Percentiles rank a stretch among this genome's conserved stretches.
Conservation (phyloP, 2,113 vertebrate species). For the Herpailurus yagouaroundi region DNA sequence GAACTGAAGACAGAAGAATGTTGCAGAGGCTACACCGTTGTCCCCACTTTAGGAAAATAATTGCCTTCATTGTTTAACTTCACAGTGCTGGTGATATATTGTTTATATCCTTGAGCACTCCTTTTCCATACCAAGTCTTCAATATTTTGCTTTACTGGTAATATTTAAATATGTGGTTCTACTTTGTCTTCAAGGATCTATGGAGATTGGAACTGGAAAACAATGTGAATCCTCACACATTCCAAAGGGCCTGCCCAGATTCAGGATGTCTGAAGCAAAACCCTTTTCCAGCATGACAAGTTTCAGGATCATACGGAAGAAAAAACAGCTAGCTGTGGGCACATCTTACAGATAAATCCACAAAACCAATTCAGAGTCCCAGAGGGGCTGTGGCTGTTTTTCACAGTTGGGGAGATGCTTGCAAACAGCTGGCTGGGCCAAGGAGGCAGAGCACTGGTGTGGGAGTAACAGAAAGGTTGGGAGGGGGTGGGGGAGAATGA, state of each 20-base stretch:
- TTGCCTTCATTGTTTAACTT: slow-evolving; percentile 23
- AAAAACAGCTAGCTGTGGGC: neutral
- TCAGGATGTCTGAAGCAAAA: slow-evolving; percentile 7
- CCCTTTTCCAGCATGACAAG: neutral
- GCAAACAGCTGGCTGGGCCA: neutral
- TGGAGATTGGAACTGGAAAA: neutral
- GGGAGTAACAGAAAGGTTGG: neutral
- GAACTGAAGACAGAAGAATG: slow-evolving; percentile 52
- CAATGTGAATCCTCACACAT: slow-evolving; percentile 21
- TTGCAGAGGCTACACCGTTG: neutral
- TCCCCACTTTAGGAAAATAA: slow-evolving; percentile 47
- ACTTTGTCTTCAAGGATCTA: neutral
- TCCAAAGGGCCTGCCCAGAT: neutral
- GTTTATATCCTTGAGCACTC: neutral
- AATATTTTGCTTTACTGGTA: slow-evolving; percentile 6
- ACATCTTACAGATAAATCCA: neutral
- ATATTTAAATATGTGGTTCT: slow-evolving; percentile 21
- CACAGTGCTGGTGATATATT: neutral
- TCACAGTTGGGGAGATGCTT: neutral
- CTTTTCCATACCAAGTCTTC: slow-evolving; percentile 44
- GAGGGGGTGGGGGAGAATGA: neutral
- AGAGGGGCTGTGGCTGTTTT: neutral
- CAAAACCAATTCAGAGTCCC: neutral
- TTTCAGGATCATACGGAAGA: neutral
- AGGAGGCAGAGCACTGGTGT: neutral